Evolutionary conservation across 2,888 invertebrate genomes (phyloP), one percentile per base, ranked within the genome.

Genomic region (Macrophya annulata): DNA sequence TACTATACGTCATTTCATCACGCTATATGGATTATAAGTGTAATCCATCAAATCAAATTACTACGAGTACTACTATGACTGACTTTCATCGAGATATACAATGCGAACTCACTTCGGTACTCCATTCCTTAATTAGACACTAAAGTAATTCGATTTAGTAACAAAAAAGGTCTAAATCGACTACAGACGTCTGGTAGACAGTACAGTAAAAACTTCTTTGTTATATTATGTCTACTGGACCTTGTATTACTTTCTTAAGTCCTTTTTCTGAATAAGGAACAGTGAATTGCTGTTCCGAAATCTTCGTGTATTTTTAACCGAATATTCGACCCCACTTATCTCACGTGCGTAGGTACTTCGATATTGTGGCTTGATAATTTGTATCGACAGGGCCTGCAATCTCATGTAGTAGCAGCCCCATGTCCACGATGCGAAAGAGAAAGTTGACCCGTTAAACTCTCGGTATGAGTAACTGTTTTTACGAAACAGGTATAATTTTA

Each of bases 401-500:
- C 37, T 17, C 37, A 17, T 68, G 37, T 21, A 3, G 31, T 31
- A 31, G 31, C 71, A 71, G 48, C 9, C 25, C 51, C 51, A 37
- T 25, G n/a, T 48, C 62, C 43, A n/a, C 43, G 48, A 43, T 43
- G 43, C 59, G 62, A 62, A 62, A 81, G 81, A 62, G 81, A 81
- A 81, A 81, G 81, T 62, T 59, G 81, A 81, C 59, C 62, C 25
- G 81, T 59, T 62, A 37, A 59, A 12, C 43, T 40, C 37, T 0
- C 59, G 51, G 59, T 21, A 43, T 59, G 81, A 62, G 21, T 62
- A 62, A 40, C 40, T 40, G 12, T 40, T 5, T 79, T 68, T 9
- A 4, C n/a, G 43, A 37, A 81, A 40, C n/a, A 59, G 81, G 81
- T 81, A n/a, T n/a, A n/a, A n/a, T 40, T 81, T 43, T 12, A 62